Evolutionary conservation across 2,113 vertebrate species (phyloP).

Genomic region (Podiceps cristatus): DNA sequence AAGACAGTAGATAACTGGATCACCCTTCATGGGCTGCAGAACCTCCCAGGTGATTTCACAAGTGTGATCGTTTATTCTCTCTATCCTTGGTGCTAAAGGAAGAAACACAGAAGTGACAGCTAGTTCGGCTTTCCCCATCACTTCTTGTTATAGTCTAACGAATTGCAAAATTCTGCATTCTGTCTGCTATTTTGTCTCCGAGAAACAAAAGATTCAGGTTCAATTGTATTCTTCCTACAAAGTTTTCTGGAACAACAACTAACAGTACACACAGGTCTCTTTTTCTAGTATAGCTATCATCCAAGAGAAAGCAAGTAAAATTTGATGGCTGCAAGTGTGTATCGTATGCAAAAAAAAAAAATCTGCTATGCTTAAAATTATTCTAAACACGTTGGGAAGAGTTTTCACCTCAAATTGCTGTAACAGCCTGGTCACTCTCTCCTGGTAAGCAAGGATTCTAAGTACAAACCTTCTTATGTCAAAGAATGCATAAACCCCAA

Average conservation of each 20-base stretch:
- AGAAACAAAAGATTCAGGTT: not conserved
- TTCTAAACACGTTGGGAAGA: not conserved
- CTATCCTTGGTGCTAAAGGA: conserved; percentile 87
- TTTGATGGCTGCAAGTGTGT: not conserved
- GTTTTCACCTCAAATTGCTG: not conserved
- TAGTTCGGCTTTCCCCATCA: not conserved
- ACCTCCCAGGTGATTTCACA: conserved; percentile 94
- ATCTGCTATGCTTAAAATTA: not conserved
- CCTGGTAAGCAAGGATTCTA: not conserved
- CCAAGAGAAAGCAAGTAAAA: not conserved
- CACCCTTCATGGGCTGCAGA: conserved; percentile 91
- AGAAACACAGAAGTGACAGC: not conserved
- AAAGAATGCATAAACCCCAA: not conserved
- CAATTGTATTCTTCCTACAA: not conserved
- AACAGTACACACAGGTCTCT: not conserved
- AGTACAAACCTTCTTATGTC: not conserved
- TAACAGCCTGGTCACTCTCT: not conserved
- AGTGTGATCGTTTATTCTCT: conserved; percentile 89
- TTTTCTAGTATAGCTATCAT: not conserved
- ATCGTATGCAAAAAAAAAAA: not conserved
- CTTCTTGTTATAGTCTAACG: rapidly evolving
- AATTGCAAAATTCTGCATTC: not conserved
- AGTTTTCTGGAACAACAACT: not conserved
- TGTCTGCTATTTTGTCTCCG: not conserved
- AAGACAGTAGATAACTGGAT: conserved; percentile 92